These are phyloP conservation scores for Carduelis carduelis DNA, from an alignment of 2,797 vertebrate genomes.

Conservation along the genomic window DNA sequence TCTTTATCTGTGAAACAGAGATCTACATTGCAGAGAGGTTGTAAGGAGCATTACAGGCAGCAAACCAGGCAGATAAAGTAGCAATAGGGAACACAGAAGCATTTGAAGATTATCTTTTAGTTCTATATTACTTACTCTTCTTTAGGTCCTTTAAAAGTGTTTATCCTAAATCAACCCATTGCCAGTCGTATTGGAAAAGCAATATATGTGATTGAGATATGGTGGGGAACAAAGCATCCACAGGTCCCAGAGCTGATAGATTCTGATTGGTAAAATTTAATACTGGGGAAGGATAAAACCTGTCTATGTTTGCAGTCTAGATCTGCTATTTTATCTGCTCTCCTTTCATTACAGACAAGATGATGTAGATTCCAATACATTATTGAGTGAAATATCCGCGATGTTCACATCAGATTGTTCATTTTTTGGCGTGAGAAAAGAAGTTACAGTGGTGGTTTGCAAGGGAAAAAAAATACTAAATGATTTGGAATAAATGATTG, in stretches of 20 bases:
- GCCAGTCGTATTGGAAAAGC: constrained; percentile 46
- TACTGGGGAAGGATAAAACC: constrained; percentile 59
- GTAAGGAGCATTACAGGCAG: neutral
- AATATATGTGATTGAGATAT: constrained; percentile 53
- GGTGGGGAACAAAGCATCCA: constrained; percentile 33
- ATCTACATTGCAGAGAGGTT: neutral
- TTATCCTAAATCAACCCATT: constrained; percentile 55
- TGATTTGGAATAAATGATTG: neutral
- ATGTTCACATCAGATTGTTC: neutral
- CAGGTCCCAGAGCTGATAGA: constrained; percentile 31
- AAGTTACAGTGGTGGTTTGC: neutral
- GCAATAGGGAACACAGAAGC: neutral
- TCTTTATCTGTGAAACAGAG: neutral
- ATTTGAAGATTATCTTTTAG: constrained; percentile 33
- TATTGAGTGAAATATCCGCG: constrained; percentile 8
- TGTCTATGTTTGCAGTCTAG: neutral
- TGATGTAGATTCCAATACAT: constrained; percentile 34
- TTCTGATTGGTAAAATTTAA: constrained; percentile 67
- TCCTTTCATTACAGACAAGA: neutral
- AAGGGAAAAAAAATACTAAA: neutral
- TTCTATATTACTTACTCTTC: neutral
- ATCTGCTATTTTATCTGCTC: constrained; percentile 33
- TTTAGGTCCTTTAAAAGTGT: neutral
- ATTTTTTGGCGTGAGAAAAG: neutral
- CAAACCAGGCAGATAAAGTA: neutral